phyloP scores from a whole-genome alignment of 2,113 vertebrate genomes.

The Cichladusa arquata region DNA sequence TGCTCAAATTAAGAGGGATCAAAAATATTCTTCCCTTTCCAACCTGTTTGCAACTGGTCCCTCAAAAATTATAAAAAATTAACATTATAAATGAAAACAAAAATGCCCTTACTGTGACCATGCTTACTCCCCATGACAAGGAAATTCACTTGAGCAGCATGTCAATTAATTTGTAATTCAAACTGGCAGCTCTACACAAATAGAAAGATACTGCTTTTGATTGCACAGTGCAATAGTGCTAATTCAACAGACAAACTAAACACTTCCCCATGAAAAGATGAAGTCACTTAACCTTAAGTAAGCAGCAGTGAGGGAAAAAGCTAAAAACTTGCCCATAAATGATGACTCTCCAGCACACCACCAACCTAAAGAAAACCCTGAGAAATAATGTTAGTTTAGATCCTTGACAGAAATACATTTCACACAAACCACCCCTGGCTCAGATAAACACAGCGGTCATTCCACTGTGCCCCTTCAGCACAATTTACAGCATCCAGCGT shows the following conservation, averaged over 20 bases:
- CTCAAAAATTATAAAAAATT: not conserved
- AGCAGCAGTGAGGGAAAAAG: not conserved
- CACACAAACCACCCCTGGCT: not conserved
- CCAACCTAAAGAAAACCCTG: not conserved
- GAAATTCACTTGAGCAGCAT: not conserved
- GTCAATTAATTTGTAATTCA: not conserved
- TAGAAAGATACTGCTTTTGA: not conserved
- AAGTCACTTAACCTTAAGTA: not conserved
- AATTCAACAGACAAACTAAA: constrained; percentile 6
- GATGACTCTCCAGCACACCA: not conserved
- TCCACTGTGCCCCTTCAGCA: not conserved
- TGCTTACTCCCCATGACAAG: not conserved
- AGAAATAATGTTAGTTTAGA: not conserved
- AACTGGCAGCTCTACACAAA: not conserved
- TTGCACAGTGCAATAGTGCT: not conserved
- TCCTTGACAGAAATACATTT: not conserved
- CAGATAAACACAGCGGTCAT: not conserved
- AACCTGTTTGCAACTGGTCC: not conserved
- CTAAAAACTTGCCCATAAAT: not conserved
- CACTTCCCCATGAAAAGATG: not conserved
- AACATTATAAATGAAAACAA: not conserved
- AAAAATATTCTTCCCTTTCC: not conserved
- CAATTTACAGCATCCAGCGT: not conserved
- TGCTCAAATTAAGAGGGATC: not conserved
- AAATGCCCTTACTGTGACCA: not conserved